Percentiles rank a stretch among this genome's conserved stretches.
These are phyloP conservation scores for Aythya baeri DNA, from an alignment of 2,113 vertebrate species.

Conservation along the genomic window DNA sequence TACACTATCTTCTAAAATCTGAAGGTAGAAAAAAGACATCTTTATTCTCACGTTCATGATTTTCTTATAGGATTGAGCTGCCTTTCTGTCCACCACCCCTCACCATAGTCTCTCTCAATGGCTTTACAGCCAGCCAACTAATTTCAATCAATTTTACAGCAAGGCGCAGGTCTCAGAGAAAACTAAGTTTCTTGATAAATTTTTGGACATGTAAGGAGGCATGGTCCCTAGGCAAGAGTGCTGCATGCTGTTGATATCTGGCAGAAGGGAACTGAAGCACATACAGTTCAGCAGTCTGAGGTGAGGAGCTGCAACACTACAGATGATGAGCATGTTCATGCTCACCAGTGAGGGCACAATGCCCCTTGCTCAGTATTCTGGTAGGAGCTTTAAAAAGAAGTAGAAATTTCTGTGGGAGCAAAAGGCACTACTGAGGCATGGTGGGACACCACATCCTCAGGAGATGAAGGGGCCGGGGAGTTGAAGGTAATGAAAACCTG, in stretches of 20 bases:
- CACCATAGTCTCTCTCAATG: not conserved
- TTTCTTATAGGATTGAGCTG: not conserved
- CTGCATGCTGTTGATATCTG: not conserved
- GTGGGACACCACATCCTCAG: too few relatives aligned
- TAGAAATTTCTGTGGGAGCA: not conserved
- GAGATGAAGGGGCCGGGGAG: not conserved
- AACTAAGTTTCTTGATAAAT: not conserved
- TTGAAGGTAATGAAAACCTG: not conserved
- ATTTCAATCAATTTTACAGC: not conserved
- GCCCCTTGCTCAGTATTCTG: not conserved
- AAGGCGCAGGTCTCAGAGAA: not conserved
- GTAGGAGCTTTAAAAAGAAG: not conserved
- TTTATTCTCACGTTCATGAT: not conserved
- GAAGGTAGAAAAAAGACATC: not conserved
- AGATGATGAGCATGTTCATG: not conserved
- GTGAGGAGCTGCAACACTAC: rapidly evolving
- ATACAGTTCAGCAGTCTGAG: not conserved
- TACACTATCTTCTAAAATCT: not conserved
- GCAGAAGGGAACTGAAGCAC: not conserved
- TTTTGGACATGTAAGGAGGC: not conserved
- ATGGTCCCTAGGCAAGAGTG: not conserved
- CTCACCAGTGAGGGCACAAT: not conserved
- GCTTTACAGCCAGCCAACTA: not conserved
- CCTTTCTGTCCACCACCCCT: not conserved
- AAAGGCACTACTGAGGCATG: not conserved